Base-by-base conservation (phyloP, 2,888 invertebrate genomes). In the Melinaea marsaeus region DNA sequence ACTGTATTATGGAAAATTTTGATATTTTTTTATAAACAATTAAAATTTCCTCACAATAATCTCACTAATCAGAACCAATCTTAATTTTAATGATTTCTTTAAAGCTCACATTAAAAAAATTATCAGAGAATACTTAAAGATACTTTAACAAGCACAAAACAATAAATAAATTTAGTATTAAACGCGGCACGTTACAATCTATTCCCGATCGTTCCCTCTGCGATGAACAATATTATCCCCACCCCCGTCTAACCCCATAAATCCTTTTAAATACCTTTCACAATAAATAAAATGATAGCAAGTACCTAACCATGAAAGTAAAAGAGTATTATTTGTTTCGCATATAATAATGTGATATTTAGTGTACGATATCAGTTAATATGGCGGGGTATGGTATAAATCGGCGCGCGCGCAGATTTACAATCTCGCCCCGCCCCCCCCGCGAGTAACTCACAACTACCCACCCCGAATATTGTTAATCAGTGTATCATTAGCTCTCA, bases 381-480 rank as follows among this genome's bases (percentile, higher is more conserved):
- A 85, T 83, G 83, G 79, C 85, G 84, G 81, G 87, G 85, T 82
- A 63, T 81, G 85, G 85, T 84, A 88, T 90, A 89, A 86, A 86
- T 89, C 84, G 83, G 78, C 84, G 84, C 80, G 70, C 68, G 84
- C 81, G 83, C 84, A 87, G 22, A 90, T 90, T 89, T 88, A 83
- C 79, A 85, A 88, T 88, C 88, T 83, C 77, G 69, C 80, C 81
- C 83, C 81, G 78, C 82, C 84, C 82, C 82, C 22, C 82, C 80
- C 79, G 74, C 79, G 74, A 81, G 87, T 89, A 89, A 89, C 84
- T 89, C 88, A 87, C 80, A 81, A 81, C 83, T 89, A 90, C 89
- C 89, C 84, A 74, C 79, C 85, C 90, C 90, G 89, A 90, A 90
- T 90, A 90, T 90, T 90, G 89, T 90, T 90, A 90, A 90, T 90